These are phyloP conservation scores for Gobius niger DNA, from an alignment of 2,113 vertebrate genomes.

Conservation along the genomic window DNA sequence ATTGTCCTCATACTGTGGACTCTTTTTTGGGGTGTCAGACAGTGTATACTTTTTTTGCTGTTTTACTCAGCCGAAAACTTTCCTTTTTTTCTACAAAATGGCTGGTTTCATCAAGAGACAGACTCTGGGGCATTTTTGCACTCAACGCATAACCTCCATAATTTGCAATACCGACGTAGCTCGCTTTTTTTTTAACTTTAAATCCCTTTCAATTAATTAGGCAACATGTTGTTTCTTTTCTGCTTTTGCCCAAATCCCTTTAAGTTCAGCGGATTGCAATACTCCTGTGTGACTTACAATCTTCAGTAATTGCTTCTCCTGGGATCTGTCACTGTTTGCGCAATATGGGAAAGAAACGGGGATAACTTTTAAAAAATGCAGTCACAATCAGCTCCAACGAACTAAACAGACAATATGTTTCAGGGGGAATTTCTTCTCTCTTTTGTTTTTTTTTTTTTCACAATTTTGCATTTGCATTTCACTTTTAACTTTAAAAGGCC, in stretches of 20 bases:
- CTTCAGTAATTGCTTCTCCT: not conserved
- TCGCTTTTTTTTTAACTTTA: not conserved
- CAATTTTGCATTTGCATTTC: no score
- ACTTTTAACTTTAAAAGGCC: no score
- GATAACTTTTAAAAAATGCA: not conserved
- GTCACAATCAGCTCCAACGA: not conserved
- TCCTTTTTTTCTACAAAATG: no score
- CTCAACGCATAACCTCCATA: not conserved
- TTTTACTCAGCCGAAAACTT: not conserved
- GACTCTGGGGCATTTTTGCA: not conserved
- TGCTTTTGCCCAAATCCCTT: constrained; percentile 2
- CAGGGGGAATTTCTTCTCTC: no score
- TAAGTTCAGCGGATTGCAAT: not conserved
- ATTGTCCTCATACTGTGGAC: no score
- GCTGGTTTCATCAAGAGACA: no score
- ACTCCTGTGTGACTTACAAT: not conserved
- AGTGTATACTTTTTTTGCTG: no score
- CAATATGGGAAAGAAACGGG: not conserved
- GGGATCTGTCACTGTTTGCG: constrained; percentile 1
- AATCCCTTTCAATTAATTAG: constrained; percentile 5
- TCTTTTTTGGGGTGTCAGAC: no score
- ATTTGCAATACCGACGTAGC: not conserved
- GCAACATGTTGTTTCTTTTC: not conserved
- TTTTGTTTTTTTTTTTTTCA: no score
- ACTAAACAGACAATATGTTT: not conserved